phyloP scores from a whole-genome alignment of 2,888 invertebrate genomes.

The Onchidella celtica region DNA sequence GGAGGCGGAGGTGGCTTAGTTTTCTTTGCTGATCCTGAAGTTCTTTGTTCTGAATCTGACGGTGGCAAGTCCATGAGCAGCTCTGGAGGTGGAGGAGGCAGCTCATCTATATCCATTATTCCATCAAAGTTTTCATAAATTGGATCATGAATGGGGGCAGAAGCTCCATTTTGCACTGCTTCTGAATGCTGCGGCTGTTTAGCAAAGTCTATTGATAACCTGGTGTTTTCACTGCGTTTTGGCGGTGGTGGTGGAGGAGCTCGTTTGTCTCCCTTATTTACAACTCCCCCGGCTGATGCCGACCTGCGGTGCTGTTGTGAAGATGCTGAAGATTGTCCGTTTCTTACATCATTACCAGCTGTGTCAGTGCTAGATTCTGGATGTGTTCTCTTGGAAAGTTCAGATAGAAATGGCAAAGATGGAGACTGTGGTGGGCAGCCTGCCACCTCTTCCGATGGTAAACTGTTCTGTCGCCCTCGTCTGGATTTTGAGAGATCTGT shows the following conservation, averaged over 20 bases:
- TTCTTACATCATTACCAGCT: conserved; percentile 42
- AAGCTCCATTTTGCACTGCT: conserved; percentile 17
- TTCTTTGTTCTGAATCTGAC: conserved; percentile 48
- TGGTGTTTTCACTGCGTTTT: conserved; percentile 70
- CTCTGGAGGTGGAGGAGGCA: conserved; percentile 77
- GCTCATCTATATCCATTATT: conserved; percentile 73
- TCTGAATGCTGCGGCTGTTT: conserved; percentile 35
- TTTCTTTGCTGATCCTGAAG: conserved; percentile 54
- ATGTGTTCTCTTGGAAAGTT: conserved; percentile 57
- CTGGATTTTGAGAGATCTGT: not conserved
- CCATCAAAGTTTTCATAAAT: conserved; percentile 71
- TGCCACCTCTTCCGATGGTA: conserved; percentile 44
- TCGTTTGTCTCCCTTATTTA: conserved; percentile 52
- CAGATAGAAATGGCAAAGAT: conserved; percentile 67
- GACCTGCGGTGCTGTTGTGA: conserved; percentile 52
- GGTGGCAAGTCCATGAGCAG: conserved; percentile 65
- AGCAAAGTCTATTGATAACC: conserved; percentile 60
- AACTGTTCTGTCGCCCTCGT: conserved; percentile 15
- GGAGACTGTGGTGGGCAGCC: conserved; percentile 45
- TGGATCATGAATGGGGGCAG: conserved; percentile 54
- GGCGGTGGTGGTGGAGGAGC: conserved; percentile 72
- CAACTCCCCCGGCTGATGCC: conserved; percentile 53
- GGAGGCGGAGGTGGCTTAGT: conserved; percentile 71
- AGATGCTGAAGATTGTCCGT: conserved; percentile 11
- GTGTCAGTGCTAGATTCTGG: conserved; percentile 29